Percentiles rank a stretch among this genome's conserved stretches.
Conservation (phyloP, 2,113 vertebrate species). For the Notothenia coriiceps region DNA sequence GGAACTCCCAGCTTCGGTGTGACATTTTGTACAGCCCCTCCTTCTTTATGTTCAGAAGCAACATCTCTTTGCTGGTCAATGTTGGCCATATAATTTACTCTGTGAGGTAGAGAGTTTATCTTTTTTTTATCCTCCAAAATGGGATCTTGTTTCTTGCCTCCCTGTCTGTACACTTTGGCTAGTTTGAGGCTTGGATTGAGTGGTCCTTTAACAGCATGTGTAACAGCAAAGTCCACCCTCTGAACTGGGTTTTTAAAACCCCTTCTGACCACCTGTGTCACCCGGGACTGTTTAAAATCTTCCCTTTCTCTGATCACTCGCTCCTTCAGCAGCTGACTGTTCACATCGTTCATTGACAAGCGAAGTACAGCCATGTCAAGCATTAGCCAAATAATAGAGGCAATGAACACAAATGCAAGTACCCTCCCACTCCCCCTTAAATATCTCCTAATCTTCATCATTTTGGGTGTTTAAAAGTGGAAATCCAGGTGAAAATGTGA, state of each 20-base stretch:
- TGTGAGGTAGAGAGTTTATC: not conserved
- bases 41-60: conserved; percentile 10
- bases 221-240: conserved; percentile 40
- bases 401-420: conserved; percentile 89
- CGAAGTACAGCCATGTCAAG: conserved; percentile 96
- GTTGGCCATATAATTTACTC: not conserved
- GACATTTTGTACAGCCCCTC: not conserved
- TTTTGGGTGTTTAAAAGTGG: not conserved
- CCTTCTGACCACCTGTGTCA: conserved; percentile 15
- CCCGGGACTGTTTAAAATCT: conserved; percentile 34
- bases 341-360: conserved; percentile 88
- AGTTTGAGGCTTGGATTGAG: conserved; percentile 18
- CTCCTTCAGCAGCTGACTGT: conserved; percentile 81
- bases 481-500: not conserved
- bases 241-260: conserved; percentile 68
- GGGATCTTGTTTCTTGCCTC: not conserved
- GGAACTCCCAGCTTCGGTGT: conserved; percentile 13
- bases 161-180: conserved; percentile 63
- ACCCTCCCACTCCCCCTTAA: conserved; percentile 90
- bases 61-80: not conserved
- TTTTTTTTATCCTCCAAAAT: conserved; percentile 10
- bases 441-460: conserved; percentile 87
- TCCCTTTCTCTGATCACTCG: conserved; percentile 70
- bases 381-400: conserved; percentile 93
- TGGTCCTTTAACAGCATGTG: conserved; percentile 14